These are phyloP conservation scores for Apis laboriosa DNA, from an alignment of 1,140 invertebrate species.

Conservation along the genomic window DNA sequence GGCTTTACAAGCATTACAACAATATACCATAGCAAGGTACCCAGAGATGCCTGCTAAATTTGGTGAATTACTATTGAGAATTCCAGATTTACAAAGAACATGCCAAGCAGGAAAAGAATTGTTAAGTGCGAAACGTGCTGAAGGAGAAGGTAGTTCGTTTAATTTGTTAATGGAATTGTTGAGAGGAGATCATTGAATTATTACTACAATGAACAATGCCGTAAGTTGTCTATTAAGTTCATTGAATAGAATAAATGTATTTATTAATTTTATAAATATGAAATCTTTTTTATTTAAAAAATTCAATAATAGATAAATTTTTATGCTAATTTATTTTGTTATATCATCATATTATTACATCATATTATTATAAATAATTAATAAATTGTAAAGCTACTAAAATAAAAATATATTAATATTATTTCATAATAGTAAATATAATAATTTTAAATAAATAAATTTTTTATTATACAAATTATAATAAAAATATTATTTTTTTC, in stretches of 20 bases:
- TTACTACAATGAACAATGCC: conserved; percentile 46
- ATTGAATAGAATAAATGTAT: background rate
- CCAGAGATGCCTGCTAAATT: conserved; percentile 96
- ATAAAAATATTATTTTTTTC: conserved; percentile 35
- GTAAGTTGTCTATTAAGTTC: conserved; percentile 40
- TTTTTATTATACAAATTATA: background rate
- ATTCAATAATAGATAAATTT: too few species aligned
- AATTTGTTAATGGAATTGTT: conserved; percentile 97
- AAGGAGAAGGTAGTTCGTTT: conserved; percentile 93
- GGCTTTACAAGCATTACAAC: conserved; percentile 94
- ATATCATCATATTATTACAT: background rate
- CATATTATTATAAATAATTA: background rate
- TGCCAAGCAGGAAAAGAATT: conserved; percentile 97
- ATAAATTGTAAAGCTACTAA: background rate
- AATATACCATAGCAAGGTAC: conserved; percentile 95
- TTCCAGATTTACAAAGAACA: conserved; percentile 96
- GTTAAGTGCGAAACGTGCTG: conserved; percentile 91
- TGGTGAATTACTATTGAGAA: conserved; percentile 94
- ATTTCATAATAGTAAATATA: background rate
- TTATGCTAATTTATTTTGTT: too few species aligned
- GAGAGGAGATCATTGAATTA: conserved; percentile 91
- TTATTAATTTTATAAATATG: too few species aligned
- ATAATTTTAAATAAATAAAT: background rate
- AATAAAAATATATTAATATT: background rate
- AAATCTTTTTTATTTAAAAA: too few species aligned